A percentile compares a stretch with the other conserved stretches of the same genome.
Evolutionary conservation across 2,797 vertebrate species (phyloP).

Genomic region (Antennarius maculatus): DNA sequence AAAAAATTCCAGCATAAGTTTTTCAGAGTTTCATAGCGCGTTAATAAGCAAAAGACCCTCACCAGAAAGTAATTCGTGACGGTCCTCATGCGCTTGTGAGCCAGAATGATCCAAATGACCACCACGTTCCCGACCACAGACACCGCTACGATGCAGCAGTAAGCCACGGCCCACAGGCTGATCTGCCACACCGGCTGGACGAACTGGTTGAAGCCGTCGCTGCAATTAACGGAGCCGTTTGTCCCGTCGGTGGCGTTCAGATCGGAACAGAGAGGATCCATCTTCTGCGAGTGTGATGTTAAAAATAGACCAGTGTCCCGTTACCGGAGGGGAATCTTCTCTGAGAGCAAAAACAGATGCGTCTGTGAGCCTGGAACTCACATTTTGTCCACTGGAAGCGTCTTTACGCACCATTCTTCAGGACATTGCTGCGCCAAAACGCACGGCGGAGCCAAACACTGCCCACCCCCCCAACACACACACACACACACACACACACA

Average conservation of each 20-base stretch:
- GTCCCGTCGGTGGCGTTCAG: slow-evolving; percentile 51
- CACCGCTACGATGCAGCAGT: slow-evolving; percentile 87
- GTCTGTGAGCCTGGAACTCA: neutral
- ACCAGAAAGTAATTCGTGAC: slow-evolving; percentile 95
- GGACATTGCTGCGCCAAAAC: slow-evolving; percentile 15
- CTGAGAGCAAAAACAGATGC: neutral
- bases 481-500: no score
- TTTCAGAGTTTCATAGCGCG: no score
- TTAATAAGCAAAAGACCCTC: slow-evolving; percentile 31
- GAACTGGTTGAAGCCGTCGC: slow-evolving; percentile 86
- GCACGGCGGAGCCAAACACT: no score
- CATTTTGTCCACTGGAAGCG: neutral
- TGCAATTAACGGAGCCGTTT: slow-evolving; percentile 55
- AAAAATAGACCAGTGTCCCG: slow-evolving; percentile 30
- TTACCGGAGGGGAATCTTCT: neutral
- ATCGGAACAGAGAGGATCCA: slow-evolving; percentile 72
- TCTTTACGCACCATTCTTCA: slow-evolving; percentile 38
- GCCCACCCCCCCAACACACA: neutral
- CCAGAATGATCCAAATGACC: slow-evolving; percentile 94
- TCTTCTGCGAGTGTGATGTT: slow-evolving; percentile 24
- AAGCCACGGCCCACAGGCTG: slow-evolving; percentile 89
- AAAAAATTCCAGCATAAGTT: neutral
- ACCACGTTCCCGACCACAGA: slow-evolving; percentile 89
- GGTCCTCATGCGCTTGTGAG: slow-evolving; percentile 92
- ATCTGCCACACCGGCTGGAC: slow-evolving; percentile 90